Percentiles rank a stretch among this genome's conserved stretches.
Conservation (phyloP, 2,113 vertebrate species). For the Maccullochella peelii region DNA sequence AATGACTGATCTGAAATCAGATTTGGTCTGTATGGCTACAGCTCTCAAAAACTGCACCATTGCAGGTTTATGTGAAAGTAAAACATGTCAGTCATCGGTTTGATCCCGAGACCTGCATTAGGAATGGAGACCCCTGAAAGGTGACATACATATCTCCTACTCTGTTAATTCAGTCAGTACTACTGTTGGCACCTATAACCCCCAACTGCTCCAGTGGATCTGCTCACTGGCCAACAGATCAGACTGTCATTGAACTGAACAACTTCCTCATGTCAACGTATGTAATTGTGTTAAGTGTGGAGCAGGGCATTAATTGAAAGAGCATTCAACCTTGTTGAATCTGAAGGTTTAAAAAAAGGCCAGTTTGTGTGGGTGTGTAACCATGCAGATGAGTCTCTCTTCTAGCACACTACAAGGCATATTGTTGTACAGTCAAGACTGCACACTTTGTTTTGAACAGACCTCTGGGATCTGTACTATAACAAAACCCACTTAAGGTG, state of each 20-base stretch:
- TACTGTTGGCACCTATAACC: background rate
- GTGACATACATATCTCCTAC: background rate
- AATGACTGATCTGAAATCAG: conserved; percentile 6
- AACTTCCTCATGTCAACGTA: background rate
- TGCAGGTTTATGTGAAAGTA: background rate
- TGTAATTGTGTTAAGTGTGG: background rate
- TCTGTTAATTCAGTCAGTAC: background rate
- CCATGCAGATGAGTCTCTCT: conserved; percentile 7
- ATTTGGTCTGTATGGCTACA: background rate
- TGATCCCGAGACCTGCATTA: background rate
- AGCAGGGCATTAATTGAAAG: conserved; percentile 19
- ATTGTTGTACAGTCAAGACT: background rate
- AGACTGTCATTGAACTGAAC: background rate
- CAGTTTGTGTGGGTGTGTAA: conserved; percentile 34
- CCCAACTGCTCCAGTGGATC: background rate
- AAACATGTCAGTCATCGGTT: background rate
- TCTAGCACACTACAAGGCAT: background rate
- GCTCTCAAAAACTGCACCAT: background rate
- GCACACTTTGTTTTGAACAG: background rate
- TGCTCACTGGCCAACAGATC: background rate
- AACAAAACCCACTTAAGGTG: conserved; percentile 15
- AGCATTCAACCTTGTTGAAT: conserved; percentile 17
- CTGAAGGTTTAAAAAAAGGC: background rate
- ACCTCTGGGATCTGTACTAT: background rate
- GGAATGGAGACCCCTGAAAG: background rate